phyloP scores from a whole-genome alignment of 2,888 invertebrate species.

The Liodrosophila aerea region DNA sequence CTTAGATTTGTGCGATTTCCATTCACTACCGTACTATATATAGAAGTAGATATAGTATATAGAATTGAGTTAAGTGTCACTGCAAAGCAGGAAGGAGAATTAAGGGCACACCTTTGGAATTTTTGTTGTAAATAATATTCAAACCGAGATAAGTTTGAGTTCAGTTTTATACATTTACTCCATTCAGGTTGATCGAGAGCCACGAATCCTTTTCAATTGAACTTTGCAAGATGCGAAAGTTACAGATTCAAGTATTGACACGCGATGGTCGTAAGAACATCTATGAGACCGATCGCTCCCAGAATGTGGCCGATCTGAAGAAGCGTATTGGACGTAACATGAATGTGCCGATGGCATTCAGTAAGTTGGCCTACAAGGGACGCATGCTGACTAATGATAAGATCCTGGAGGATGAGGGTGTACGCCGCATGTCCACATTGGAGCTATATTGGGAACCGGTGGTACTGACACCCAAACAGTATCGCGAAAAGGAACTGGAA shows the following conservation, averaged over 20 bases:
- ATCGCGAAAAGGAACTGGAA: conserved; percentile 52
- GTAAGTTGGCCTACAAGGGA: conserved; percentile 52
- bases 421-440: conserved; percentile 52
- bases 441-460: conserved; percentile 55
- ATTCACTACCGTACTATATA: no score
- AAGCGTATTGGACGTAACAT: conserved; percentile 45
- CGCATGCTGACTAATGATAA: conserved; percentile 43
- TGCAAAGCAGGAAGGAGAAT: no score
- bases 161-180: background rate
- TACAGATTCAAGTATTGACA: conserved; percentile 53
- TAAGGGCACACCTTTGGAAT: no score
- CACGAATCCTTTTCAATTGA: no score
- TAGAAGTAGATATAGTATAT: no score
- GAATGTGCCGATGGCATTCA: conserved; percentile 64
- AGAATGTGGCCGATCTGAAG: conserved; percentile 53
- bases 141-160: no score
- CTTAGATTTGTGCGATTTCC: no score
- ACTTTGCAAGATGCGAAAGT: conserved; percentile 37
- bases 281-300: conserved; percentile 52
- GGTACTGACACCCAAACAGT: conserved; percentile 49
- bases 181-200: no score
- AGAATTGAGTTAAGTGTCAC: no score
- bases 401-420: conserved; percentile 50
- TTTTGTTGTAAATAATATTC: no score
- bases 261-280: conserved; percentile 53